Base-by-base conservation (phyloP, 2,113 vertebrate genomes). In the Dryoscopus gambensis region DNA sequence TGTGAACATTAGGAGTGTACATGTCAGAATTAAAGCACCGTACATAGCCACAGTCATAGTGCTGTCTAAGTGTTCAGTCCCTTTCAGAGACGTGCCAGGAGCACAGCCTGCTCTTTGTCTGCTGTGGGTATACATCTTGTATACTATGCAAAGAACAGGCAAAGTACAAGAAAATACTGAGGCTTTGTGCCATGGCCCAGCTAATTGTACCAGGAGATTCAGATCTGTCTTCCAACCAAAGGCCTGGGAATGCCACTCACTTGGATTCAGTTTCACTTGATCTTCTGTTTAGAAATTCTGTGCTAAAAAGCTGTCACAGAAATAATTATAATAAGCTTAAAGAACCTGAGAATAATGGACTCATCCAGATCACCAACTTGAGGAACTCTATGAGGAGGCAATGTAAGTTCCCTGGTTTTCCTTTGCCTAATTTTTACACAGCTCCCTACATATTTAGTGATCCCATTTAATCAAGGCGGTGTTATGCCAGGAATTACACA, bases 331-430 rank as follows among this genome's bases (percentile, higher is more conserved):
- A 10, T 11, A 11, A 22, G 21, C 42, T 22, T 6, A 47, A 69
- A 22, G 24, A 69, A 59, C 7, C 14, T 42, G 75, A 23, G 62
- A 75, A 16, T 15, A 27, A 52, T 2, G 10, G 44, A 30, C 8
- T 75, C 1, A 5, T 46, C 5, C 14, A 63, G 52, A 24, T 67
- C 27, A 42, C 0, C 0, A 33, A 39, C 23, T 62, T 0, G 0
- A 11, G 56, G 24, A 55, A 21, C 35, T 87, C n/a, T 56, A 2
- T 13, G 24, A 68, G 67, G 53, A 65, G 44, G 12, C 28, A 31
- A 7, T 56, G 1, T 9, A 27, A 33, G 27, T 68, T 59, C 17
- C 11, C 5, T 4, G 2, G 2, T 56, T 87, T 13, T 44, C 71
- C 0, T 5, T 10, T 69, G 81, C 40, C 20, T 57, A 1, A 2